Base-by-base conservation (phyloP, 2,113 vertebrate genomes). In the Podocnemis expansa region DNA sequence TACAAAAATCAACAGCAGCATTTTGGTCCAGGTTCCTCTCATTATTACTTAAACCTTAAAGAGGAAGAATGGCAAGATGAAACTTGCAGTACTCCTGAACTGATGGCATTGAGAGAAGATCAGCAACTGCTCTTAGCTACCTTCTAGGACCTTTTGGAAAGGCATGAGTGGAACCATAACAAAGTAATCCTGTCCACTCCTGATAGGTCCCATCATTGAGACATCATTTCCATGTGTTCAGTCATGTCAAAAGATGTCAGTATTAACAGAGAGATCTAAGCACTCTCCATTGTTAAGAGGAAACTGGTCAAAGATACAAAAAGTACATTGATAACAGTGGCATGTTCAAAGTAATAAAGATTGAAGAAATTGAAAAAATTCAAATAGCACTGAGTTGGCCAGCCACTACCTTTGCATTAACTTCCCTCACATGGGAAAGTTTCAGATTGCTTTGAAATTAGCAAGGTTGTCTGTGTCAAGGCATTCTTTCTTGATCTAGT, bases 71-170 rank as follows among this genome's bases (percentile, higher is more conserved):
- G 7, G 55, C 10, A 67, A 51, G 45, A 3, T 4, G 49, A 24
- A 24, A 27, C 73, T 10, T 80, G 80, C 45, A 58, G 22, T 49
- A 83, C 84, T 87, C 29, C 5, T 84, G 13, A 76, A 90, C 19
- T 45, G 89, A 73, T 45, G 52, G 8, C 11, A 24, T 3, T 78
- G 41, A 75, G 75, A 24, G 25, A 93, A 81, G 25, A 81, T 16
- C 25, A 81, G 8, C 63, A 60, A 60, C 13, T 60, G 12, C 2
- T 55, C 16, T 47, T 86, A 10, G 70, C 38, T 34, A 87, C n/a
- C 80, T 82, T 6, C 60, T 43, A 4, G 5, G 51, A 92, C 89
- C 88, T 88, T 91, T n/a, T 38, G 82, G 84, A 93, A 82, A 70
- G 31, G 78, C 92, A 78, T 8, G 19, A 79, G n/a, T 14, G 11